These are phyloP conservation scores for Pipistrellus kuhlii DNA, from an alignment of 2,797 vertebrate species.

Conservation along the genomic window DNA sequence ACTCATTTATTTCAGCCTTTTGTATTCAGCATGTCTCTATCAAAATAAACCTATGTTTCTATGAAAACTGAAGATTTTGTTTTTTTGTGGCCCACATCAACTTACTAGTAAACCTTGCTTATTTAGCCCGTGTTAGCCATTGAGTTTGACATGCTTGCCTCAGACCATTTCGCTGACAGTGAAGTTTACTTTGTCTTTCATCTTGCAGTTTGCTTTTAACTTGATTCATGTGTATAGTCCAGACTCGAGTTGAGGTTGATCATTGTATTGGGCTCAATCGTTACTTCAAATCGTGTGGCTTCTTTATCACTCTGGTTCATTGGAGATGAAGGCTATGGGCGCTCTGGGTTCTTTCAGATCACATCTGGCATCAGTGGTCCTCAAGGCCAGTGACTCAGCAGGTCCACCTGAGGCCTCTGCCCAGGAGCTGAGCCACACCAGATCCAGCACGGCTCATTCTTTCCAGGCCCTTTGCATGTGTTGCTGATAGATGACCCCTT, in stretches of 20 bases:
- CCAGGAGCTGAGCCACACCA: not conserved
- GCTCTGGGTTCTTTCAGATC: not conserved
- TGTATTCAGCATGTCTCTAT: too few species aligned
- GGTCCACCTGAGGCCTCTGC: not conserved
- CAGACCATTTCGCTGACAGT: not conserved
- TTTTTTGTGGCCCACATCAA: too few species aligned
- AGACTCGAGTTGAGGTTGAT: not conserved
- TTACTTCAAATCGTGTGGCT: not conserved
- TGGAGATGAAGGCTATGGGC: not conserved
- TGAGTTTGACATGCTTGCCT: not conserved
- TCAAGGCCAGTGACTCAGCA: not conserved
- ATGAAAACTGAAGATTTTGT: too few species aligned
- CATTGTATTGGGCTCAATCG: not conserved
- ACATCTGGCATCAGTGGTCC: not conserved
- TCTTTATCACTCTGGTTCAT: not conserved
- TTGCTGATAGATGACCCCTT: not conserved
- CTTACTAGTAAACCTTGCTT: too few species aligned
- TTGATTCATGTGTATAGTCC: not conserved
- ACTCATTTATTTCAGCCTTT: too few species aligned
- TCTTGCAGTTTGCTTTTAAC: not conserved
- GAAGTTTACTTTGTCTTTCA: not conserved
- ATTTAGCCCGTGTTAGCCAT: too few species aligned
- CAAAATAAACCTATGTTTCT: too few species aligned
- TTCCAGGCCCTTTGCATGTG: not conserved
- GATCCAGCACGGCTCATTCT: not conserved